Conservation (phyloP, 2,888 invertebrate species). For the Sepioteuthis lessoniana region DNA sequence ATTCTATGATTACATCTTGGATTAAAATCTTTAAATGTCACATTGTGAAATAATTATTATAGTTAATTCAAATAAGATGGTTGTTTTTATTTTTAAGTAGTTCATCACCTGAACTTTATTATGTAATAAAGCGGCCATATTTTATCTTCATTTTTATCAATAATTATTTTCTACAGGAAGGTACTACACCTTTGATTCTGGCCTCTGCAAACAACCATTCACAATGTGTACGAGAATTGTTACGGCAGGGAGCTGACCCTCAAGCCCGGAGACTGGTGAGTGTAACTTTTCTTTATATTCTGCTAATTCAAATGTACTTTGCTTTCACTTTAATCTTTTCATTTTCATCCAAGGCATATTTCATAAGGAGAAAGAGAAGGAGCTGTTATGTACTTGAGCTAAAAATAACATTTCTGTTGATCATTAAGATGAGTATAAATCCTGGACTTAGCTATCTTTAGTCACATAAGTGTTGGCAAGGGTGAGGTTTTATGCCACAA, state of each 20-base stretch:
- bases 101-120: background rate
- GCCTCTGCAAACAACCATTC: slow-evolving; percentile 92
- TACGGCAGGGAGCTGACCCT: slow-evolving; percentile 93
- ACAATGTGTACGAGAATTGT: slow-evolving; percentile 88
- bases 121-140: background rate
- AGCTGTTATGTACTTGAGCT: background rate
- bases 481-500: too few relatives aligned
- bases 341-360: background rate
- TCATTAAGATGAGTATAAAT: too few relatives aligned
- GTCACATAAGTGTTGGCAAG: too few relatives aligned
- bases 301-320: background rate
- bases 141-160: background rate
- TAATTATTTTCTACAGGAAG: slow-evolving; percentile 82
- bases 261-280: slow-evolving; percentile 83
- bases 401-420: background rate
- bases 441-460: too few relatives aligned
- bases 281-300: background rate
- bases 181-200: slow-evolving; percentile 92
- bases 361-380: background rate
- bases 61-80: too few relatives aligned
- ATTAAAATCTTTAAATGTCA: background rate
- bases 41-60: too few relatives aligned
- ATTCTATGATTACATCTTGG: background rate
- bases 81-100: background rate
- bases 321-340: background rate